Evolutionary conservation across 1,140 invertebrate species (phyloP), one percentile per base, ranked within the genome.

Genomic region (Drosophila ananassae): DNA sequence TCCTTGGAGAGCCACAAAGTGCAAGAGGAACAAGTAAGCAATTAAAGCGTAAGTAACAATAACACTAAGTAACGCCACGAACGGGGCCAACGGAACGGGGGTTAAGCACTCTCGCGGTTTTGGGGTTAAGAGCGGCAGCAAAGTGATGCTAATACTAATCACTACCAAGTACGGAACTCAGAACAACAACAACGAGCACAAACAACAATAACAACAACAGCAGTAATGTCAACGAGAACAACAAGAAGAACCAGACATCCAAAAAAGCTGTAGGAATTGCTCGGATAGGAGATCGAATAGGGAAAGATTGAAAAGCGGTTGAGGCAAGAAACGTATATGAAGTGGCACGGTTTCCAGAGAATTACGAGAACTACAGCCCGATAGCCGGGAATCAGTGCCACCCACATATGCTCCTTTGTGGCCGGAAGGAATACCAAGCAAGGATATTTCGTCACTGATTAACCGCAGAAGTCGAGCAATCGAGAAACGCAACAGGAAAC

Each of bases 121-220:
- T 41, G 28, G 46, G 37, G 69, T 73, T 73, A 73, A 8, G 21
- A 60, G 47, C 58, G 7, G 28, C 25, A n/a, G 51, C 44, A 51
- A 34, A 28, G 48, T 62, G 24, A 55, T 47, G 46, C 58, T 59
- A 50, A 51, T 50, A 22, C 41, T 58, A 39, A 37, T 37, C 55
- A 30, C 41, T 9, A 8, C 34, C 34, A 41, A 56, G 41, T 24
- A 41, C 24, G 58, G 55, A 62, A 54, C n/a, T 44, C 39, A 34
- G 17, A 74, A 71, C 60, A n/a, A 21, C 41, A 56, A 66, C 47
- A 77, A 77, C 53, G 72, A 74, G 71, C 69, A 79, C 77, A 50
- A 72, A 55, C 44, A 50, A 55, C 46, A 58, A 39, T 39, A 46
- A 44, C 50, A 52, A 37, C 56, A 55, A 48, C 9, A 41, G 47